Base-by-base conservation (phyloP, 2,797 vertebrate genomes). In the Botia almorhae region DNA sequence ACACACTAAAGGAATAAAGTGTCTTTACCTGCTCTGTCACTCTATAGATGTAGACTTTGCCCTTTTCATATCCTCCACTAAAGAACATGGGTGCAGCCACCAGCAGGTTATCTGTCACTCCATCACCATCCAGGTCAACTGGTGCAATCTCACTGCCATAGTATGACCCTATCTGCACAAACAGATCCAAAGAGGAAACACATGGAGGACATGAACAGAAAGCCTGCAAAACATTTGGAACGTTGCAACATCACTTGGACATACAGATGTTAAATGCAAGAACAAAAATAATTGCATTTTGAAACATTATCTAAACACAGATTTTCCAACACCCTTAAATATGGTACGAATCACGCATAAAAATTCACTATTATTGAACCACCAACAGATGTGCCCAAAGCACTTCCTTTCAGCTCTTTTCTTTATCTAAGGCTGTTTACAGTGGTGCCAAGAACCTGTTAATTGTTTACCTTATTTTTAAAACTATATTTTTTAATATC, bases 51-150 rank as follows among this genome's bases (percentile, higher is more conserved):
- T 98, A 98, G 78, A 99, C 97, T 81, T 93, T 95, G 10, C 98
- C 98, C 71, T 95, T 93, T 90, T 99, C 98, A 76, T 96, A 84
- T 82, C 96, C 96, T 82, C 95, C 95, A 0, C 94, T 97, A 93
- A 99, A 99, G 90, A 93, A 99, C 98, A 99, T 99, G n/a, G 98
- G 98, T 0, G 98, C 97, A 4, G 95, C 96, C 87, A 99, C 97
- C 89, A 99, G 89, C 70, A 99, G 91, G 16, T 95, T 91, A 2
- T 99, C 98, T 0, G 97, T 98, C 78, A 96, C 72, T 0, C 95
- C 95, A 0, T 99, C 96, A 0, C 94, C 92, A 0, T 99, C 90
- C 0, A 95, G 91, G 0, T 99, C 98, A 56, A 97, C 56, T 0
- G 98, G 94, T 10, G 89, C 94, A 82, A 99, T 97, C 93, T 98